Percentiles rank a stretch among this genome's conserved stretches.
These are phyloP conservation scores for Malthinus flaveolus DNA, from an alignment of 2,888 invertebrate species.

Conservation along the genomic window DNA sequence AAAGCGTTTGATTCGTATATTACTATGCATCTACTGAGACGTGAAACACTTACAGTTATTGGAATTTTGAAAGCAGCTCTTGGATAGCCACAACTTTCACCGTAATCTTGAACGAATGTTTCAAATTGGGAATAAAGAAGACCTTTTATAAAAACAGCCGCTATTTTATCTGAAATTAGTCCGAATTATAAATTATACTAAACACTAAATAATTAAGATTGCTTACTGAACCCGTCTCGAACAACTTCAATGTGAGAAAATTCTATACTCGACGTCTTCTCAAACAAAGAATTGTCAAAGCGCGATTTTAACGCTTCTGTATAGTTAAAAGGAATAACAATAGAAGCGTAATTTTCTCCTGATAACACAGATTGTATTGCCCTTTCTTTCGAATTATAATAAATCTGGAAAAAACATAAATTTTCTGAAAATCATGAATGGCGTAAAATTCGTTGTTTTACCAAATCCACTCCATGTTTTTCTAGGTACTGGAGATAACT, in stretches of 20 bases:
- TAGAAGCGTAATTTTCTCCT: neutral
- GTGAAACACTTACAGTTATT: conserved; percentile 58
- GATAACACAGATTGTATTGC: neutral
- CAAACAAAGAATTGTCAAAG: neutral
- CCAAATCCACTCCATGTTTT: conserved; percentile 66
- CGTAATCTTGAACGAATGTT: conserved; percentile 67
- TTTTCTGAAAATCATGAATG: neutral
- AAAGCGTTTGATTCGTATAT: no score
- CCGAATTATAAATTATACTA: neutral
- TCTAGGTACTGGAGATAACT: conserved; percentile 73
- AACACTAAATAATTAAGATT: neutral
- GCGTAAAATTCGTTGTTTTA: conserved; percentile 55
- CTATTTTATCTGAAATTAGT: conserved; percentile 76
- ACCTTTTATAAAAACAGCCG: conserved; percentile 59
- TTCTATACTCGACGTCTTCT: neutral
- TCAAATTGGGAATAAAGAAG: conserved; percentile 75
- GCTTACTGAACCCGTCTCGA: neutral
- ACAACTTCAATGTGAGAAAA: neutral
- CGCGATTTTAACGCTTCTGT: neutral
- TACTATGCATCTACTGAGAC: no score
- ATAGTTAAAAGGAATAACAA: neutral
- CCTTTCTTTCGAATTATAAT: neutral
- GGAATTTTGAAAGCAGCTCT: conserved; percentile 65
- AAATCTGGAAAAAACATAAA: neutral
- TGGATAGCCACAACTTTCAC: conserved; percentile 67